A percentile compares a stretch with the other conserved stretches of the same genome.
These are phyloP conservation scores for Nomada goodeniana DNA, from an alignment of 2,888 invertebrate species.

Conservation along the genomic window DNA sequence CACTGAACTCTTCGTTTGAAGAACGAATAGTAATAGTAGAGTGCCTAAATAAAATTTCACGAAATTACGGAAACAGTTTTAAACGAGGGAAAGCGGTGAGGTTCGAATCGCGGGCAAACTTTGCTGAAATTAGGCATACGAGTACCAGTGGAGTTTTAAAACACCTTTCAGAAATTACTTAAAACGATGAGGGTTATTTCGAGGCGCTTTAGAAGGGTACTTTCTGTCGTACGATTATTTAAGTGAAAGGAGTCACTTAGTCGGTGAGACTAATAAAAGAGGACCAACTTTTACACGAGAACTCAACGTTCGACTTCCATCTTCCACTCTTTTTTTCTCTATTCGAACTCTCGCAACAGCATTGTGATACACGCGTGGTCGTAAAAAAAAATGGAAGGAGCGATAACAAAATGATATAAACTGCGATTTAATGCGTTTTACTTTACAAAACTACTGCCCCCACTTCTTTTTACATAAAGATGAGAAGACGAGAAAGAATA, in stretches of 20 bases:
- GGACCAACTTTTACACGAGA: conserved; percentile 42
- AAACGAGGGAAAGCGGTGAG: conserved; percentile 22
- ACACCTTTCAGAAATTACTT: conserved; percentile 14
- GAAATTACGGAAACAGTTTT: conserved; percentile 30
- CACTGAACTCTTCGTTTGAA: not conserved
- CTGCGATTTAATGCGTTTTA: no score
- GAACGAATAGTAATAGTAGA: conserved; percentile 1
- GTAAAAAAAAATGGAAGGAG: no score
- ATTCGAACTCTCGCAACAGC: not conserved
- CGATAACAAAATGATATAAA: no score
- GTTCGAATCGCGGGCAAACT: conserved; percentile 1
- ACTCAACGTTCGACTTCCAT: not conserved
- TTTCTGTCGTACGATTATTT: conserved; percentile 44
- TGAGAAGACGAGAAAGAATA: no score
- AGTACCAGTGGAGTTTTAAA: conserved; percentile 1
- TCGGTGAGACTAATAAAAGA: conserved; percentile 48
- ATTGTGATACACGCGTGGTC: not conserved
- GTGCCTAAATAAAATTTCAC: conserved; percentile 6
- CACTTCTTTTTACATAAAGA: no score
- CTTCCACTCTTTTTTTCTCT: not conserved
- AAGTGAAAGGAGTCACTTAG: conserved; percentile 58
- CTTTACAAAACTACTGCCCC: no score
- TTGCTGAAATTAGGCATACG: conserved; percentile 23
- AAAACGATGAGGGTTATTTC: conserved; percentile 25
- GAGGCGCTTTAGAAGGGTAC: conserved; percentile 18